A percentile compares a stretch with the other conserved stretches of the same genome.
These are phyloP conservation scores for Solen grandis DNA, from an alignment of 1,140 invertebrate species.

Conservation along the genomic window DNA sequence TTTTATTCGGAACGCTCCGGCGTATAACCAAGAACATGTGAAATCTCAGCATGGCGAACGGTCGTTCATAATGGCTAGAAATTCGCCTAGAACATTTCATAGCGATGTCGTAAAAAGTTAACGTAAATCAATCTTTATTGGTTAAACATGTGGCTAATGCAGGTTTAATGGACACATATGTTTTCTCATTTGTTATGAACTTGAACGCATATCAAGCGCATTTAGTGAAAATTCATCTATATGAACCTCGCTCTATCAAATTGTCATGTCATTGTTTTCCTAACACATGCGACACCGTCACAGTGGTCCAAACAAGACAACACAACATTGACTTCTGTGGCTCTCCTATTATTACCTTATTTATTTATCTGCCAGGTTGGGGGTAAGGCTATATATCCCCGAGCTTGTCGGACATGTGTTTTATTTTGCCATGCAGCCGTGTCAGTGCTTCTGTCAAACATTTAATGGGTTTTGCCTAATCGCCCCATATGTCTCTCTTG, in stretches of 20 bases:
- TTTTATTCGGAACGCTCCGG: constrained; percentile 2
- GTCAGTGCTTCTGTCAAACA: too few relatives aligned
- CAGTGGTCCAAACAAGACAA: neutral
- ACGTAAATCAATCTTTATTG: constrained; percentile 50
- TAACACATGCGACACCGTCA: neutral
- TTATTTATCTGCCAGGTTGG: too few relatives aligned
- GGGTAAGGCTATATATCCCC: too few relatives aligned
- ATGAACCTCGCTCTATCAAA: neutral
- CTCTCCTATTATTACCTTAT: too few relatives aligned
- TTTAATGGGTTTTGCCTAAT: too few relatives aligned
- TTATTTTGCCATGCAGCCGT: too few relatives aligned
- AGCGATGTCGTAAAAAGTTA: constrained; percentile 38
- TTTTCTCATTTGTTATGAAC: constrained; percentile 1
- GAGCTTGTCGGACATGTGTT: too few relatives aligned
- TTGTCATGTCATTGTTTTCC: neutral
- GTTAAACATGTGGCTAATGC: constrained; percentile 18
- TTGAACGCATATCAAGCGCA: too few relatives aligned
- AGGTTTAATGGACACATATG: constrained; percentile 12
- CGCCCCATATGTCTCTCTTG: too few relatives aligned
- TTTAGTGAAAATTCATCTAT: neutral
- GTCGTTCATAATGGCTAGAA: neutral
- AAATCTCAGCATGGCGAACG: constrained; percentile 13
- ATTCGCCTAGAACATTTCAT: constrained; percentile 15
- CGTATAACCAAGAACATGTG: constrained; percentile 40
- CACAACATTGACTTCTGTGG: too few relatives aligned